Conservation (phyloP, 1,140 invertebrate species). For the Chironomus striatipennis region DNA sequence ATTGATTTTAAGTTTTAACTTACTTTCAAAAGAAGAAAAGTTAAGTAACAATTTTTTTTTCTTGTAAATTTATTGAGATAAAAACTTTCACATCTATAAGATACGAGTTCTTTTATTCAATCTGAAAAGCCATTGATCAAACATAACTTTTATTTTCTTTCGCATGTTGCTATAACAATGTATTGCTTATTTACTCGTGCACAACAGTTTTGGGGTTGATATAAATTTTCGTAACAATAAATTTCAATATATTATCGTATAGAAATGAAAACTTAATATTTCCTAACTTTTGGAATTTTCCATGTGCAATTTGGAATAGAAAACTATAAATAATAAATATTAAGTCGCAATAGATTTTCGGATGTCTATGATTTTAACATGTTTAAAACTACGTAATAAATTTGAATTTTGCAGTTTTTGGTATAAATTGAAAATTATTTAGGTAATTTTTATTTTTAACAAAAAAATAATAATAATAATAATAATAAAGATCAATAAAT, state of each 20-base stretch:
- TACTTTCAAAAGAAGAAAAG: background rate
- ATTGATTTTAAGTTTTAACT: background rate
- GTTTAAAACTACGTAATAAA: too few species aligned
- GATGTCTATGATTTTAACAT: too few species aligned
- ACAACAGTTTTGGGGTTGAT: background rate
- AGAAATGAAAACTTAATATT: background rate
- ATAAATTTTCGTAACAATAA: background rate
- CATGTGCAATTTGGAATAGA: background rate
- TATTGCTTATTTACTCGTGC: background rate
- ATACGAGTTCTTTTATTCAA: background rate
- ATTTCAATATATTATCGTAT: background rate
- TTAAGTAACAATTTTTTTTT: background rate
- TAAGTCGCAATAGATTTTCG: background rate
- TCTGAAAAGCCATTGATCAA: background rate
- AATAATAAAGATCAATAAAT: too few species aligned
- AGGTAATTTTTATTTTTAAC: too few species aligned
- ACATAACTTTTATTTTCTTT: slow-evolving; percentile 1
- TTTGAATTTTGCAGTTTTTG: too few species aligned
- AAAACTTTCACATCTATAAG: background rate
- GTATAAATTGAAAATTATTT: too few species aligned
- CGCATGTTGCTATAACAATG: background rate
- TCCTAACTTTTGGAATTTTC: background rate
- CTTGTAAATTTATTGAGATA: background rate
- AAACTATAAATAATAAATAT: background rate
- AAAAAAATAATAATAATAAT: too few species aligned